Base-by-base conservation (phyloP, 2,888 invertebrate genomes). In the Formica aserva region DNA sequence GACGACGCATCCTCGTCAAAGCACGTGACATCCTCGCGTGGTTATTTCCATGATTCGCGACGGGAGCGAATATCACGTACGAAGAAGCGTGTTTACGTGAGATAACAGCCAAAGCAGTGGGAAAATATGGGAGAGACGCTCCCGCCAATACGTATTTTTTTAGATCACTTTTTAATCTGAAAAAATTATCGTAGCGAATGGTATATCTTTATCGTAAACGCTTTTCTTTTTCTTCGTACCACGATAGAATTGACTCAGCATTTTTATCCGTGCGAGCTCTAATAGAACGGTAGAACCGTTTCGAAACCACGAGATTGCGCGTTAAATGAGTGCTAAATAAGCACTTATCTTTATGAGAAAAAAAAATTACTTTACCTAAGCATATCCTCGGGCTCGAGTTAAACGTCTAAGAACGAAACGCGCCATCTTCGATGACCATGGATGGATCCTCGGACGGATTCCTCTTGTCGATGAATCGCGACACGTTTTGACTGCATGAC, bases 401-500 rank as follows among this genome's bases (percentile, higher is more conserved):
- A 32, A 32, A 18, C 22, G 22, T n/a, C 18, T n/a, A 26, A 41
- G 32, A 29, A 57, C 26, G 29, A 62, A 11, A 13, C n/a, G 48
- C 48, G 48, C 29, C 35, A 38, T 18, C 13, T 22, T 3, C 69
- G 35, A 11, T 5, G n/a, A 29, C 8, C 55, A 32, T 75, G 65
- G 26, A 35, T n/a, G 26, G n/a, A 67, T 48, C 67, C 35, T 26
- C 22, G 35, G 6, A 22, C 60, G 71, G 72, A 38, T 55, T 74
- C 38, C 35, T 15, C 66, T 76, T 45, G 78, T 82, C 67, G 65
- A 85, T 86, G 76, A 74, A 85, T 74, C 63, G 66, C 74, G 81
- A 80, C 91, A 91, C 91, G 89, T 88, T 88, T 86, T 66, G 66
- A 66, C 35, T 67, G 86, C 91, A 91, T 91, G 91, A 86, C 90